Base-by-base conservation (phyloP, 2,888 invertebrate genomes). In the Gastracanthus pulcherrimus region DNA sequence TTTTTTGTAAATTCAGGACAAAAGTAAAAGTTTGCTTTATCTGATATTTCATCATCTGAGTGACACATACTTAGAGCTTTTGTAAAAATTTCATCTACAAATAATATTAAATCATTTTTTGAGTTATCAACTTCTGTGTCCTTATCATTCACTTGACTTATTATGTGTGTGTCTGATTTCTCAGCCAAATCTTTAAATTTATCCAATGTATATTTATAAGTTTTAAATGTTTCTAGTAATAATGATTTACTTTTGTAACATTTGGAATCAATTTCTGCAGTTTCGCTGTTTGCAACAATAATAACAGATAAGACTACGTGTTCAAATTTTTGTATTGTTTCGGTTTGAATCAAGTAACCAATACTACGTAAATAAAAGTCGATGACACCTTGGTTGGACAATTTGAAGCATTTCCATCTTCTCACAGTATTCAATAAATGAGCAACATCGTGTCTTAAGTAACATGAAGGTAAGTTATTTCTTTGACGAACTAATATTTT, bases 381-480 rank as follows among this genome's bases (percentile, higher is more conserved):
- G 72, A 86, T 85, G 1, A 82, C 64, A 7, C 48, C 55, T 0
- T 55, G 51, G 55, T 36, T 11, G 48, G 78, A 71, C 5, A 71
- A 76, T 19, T 45, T 70, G 36, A 86, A 85, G 66, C 84, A 83
- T 7, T 23, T 55, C 84, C 84, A 85, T 6, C 80, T 51, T 7
- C 79, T 66, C 7, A 87, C 82, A 5, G 83, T 36, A 38, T 85
- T 85, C 0, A 87, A 85, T 9, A 87, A 62, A 71, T 87, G 87
- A 0, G 86, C 86, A n/a, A 87, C 85, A 75, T 87, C 87, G 6
- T 85, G 71, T 26, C 86, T 80, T 16, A 86, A 67, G 16, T 81
- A 58, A 38, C 83, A 82, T 29, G 41, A 58, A 34, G 76, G 81
- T 9, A 36, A 58, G 13, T 51, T 55, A 48, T 71, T 29, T 31